These are phyloP conservation scores for Falco novaeseelandiae DNA, from an alignment of 2,797 vertebrate species.

Conservation along the genomic window DNA sequence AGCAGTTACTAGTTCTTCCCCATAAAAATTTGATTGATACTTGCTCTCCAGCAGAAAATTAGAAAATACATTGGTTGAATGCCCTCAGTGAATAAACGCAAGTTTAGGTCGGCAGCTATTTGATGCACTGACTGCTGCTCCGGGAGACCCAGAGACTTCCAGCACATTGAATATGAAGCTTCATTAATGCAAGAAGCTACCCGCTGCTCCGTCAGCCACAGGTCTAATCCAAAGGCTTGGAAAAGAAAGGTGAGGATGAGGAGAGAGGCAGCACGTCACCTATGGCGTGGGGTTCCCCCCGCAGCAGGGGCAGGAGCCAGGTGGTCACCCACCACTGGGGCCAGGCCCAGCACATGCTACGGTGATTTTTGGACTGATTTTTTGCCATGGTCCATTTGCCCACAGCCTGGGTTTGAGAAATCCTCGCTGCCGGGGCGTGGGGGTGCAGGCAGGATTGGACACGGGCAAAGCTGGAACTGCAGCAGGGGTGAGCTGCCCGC, in stretches of 20 bases:
- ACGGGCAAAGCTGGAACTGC: background rate
- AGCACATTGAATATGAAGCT: background rate
- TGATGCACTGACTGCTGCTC: background rate
- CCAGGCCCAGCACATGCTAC: rapidly evolving
- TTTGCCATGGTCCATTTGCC: background rate
- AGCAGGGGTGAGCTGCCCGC: rapidly evolving
- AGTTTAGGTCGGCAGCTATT: background rate
- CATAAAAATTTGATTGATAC: background rate
- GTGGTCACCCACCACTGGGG: rapidly evolving
- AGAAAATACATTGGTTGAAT: background rate
- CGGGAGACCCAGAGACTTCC: background rate
- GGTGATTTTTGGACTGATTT: background rate
- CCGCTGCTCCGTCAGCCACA: rapidly evolving
- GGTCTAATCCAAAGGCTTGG: background rate
- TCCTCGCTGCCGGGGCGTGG: rapidly evolving
- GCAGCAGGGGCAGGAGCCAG: rapidly evolving
- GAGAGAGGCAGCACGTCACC: background rate
- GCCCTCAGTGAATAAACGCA: background rate
- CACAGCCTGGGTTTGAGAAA: background rate
- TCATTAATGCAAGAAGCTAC: rapidly evolving
- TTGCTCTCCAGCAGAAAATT: background rate
- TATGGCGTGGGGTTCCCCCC: rapidly evolving
- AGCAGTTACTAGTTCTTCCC: background rate
- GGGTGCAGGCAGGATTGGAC: background rate
- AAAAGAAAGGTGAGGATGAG: background rate